phyloP scores from a whole-genome alignment of 2,888 invertebrate genomes.

The Harpalus rubripes region DNA sequence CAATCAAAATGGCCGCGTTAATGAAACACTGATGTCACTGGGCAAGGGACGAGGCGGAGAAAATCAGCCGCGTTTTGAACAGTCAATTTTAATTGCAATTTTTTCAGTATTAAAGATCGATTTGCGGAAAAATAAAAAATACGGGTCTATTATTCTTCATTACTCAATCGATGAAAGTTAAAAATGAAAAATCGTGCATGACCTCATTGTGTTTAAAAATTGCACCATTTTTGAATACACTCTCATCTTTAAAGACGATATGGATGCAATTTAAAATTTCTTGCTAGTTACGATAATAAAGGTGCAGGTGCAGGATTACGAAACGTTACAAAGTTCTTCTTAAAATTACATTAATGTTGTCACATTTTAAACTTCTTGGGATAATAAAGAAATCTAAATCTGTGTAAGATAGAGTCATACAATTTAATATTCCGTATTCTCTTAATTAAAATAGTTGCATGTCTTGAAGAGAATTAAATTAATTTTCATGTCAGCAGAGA shows the following conservation, averaged over 20 bases:
- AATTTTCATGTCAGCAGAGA: constrained; percentile 5
- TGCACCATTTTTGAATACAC: too few species aligned
- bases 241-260: background rate
- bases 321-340: background rate
- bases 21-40: too few species aligned
- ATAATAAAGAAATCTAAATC: constrained; percentile 2
- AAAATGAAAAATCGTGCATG: too few species aligned
- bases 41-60: too few species aligned
- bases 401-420: background rate
- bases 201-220: too few species aligned
- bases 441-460: background rate
- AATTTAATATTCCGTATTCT: background rate
- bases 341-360: constrained; percentile 1
- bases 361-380: background rate
- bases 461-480: background rate
- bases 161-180: too few species aligned
- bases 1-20: too few species aligned
- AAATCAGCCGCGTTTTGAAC: too few species aligned
- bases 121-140: too few species aligned
- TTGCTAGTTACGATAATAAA: background rate
- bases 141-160: too few species aligned
- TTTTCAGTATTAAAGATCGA: too few species aligned
- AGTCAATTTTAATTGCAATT: too few species aligned
- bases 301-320: background rate
- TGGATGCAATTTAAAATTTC: background rate